Conservation (phyloP, 2,797 vertebrate genomes). For the Argentina silus region DNA sequence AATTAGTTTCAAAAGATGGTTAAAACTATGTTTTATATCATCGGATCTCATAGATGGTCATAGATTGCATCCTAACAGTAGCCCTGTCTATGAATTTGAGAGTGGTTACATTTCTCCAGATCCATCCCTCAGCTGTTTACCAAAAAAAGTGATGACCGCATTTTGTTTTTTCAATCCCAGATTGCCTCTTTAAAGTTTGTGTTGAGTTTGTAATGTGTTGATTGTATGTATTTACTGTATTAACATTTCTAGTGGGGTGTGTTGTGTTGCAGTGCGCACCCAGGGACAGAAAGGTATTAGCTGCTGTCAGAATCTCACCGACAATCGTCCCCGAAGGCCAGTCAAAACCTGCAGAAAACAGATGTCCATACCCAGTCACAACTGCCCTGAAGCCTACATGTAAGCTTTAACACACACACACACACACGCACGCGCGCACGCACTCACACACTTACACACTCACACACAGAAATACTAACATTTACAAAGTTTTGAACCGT, state of each 20-base stretch:
- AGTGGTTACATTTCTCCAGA: too few relatives aligned
- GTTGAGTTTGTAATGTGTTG: not conserved
- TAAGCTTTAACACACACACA: not conserved
- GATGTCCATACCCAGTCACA: not conserved
- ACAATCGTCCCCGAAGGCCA: not conserved
- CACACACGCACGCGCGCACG: not conserved
- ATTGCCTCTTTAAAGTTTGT: not conserved
- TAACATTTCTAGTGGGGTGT: not conserved
- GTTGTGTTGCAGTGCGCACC: constrained; percentile 9
- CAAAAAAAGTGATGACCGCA: too few relatives aligned
- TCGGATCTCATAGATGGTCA: too few relatives aligned
- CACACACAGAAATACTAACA: not conserved
- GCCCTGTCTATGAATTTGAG: too few relatives aligned
- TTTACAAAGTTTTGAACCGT: not conserved
- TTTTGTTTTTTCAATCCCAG: too few relatives aligned
- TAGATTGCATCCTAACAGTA: too few relatives aligned
- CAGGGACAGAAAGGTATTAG: not conserved
- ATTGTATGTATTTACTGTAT: not conserved
- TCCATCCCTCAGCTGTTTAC: too few relatives aligned
- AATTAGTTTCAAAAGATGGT: too few relatives aligned
- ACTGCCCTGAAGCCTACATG: constrained; percentile 8
- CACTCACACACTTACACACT: not conserved
- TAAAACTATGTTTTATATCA: too few relatives aligned
- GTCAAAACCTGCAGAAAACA: constrained; percentile 13
- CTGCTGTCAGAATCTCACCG: not conserved